Percentiles rank a stretch among this genome's conserved stretches.
Conservation (phyloP, 1,140 invertebrate species). For the Drosophila insularis region DNA sequence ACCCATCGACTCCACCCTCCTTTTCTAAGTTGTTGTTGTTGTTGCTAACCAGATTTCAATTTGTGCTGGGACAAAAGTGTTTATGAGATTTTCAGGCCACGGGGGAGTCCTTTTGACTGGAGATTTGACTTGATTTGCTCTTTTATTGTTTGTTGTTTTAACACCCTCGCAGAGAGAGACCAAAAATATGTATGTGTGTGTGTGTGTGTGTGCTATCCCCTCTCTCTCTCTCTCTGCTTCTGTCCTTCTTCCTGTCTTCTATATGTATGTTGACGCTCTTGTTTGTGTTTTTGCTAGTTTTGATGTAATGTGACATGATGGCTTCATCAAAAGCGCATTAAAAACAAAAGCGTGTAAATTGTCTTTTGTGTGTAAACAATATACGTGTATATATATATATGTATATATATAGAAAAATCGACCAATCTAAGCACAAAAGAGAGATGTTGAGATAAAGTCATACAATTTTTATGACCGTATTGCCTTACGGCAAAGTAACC, state of each 20-base stretch:
- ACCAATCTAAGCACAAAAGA: neutral
- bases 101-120: conserved; percentile 53
- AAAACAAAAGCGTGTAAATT: conserved; percentile 70
- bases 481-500: neutral
- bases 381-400: neutral
- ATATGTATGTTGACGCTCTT: conserved; percentile 30
- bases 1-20: neutral
- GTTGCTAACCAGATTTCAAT: conserved; percentile 76
- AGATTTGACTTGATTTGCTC: conserved; percentile 30
- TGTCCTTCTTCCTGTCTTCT: too few species aligned
- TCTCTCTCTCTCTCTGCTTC: conserved; percentile 14
- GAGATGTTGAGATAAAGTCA: neutral
- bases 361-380: conserved; percentile 37
- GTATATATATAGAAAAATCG: neutral
- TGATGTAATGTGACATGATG: conserved; percentile 81
- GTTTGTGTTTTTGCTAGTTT: conserved; percentile 52
- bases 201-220: conserved; percentile 10
- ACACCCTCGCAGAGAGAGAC: conserved; percentile 46
- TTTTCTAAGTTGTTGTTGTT: conserved; percentile 26
- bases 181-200: neutral
- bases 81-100: conserved; percentile 73
- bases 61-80: conserved; percentile 75
- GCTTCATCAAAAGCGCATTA: conserved; percentile 81
- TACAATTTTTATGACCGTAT: conserved; percentile 1
- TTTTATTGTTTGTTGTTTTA: conserved; percentile 24